Conservation (phyloP, 2,113 vertebrate species). For the Marmota monax region DNA sequence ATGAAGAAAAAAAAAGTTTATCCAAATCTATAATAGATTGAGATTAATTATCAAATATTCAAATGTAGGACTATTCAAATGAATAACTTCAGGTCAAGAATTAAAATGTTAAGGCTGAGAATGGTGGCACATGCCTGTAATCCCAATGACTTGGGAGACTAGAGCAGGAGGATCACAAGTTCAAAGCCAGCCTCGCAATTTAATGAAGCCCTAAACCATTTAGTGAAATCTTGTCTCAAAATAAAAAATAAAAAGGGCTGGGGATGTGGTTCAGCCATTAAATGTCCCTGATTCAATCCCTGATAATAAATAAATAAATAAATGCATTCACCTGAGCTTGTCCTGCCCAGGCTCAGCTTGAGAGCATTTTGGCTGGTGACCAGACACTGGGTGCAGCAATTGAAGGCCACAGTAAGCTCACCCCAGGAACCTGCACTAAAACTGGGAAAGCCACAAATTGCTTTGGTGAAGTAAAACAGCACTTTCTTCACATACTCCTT, state of each 20-base stretch:
- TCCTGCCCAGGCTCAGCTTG: background rate
- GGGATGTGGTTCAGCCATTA: no score
- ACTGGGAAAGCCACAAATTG: background rate
- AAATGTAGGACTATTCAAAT: background rate
- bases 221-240: no score
- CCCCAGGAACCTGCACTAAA: background rate
- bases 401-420: background rate
- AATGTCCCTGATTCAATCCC: no score
- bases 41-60: conserved; percentile 33
- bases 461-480: background rate
- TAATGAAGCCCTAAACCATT: no score
- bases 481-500: background rate
- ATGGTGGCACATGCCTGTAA: no score
- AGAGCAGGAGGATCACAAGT: no score
- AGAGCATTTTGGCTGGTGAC: background rate
- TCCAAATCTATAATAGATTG: background rate
- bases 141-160: no score
- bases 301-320: no score
- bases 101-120: background rate
- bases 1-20: background rate
- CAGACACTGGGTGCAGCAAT: fast-evolving
- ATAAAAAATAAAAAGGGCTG: no score
- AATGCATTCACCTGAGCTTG: background rate
- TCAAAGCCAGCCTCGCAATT: no score
- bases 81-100: background rate